Evolutionary conservation across 1,140 invertebrate species (phyloP).

Genomic region (Lordiphosa collinella): DNA sequence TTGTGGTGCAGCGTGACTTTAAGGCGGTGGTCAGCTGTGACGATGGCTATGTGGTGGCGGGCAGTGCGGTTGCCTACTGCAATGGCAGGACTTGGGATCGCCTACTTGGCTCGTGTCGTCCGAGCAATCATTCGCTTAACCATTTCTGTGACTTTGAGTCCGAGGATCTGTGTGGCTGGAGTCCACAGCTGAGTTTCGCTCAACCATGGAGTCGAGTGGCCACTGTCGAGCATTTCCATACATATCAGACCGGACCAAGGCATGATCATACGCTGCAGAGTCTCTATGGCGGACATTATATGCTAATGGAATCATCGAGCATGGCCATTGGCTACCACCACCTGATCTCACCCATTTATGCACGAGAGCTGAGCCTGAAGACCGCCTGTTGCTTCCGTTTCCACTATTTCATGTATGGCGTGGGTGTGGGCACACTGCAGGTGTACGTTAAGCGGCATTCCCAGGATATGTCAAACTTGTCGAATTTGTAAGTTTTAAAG

Average conservation of each 20-base stretch:
- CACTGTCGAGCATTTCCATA: constrained; percentile 28
- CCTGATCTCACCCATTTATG: constrained; percentile 62
- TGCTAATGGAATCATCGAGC: constrained; percentile 56
- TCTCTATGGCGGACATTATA: constrained; percentile 59
- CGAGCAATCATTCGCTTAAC: constrained; percentile 30
- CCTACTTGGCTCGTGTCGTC: constrained; percentile 48
- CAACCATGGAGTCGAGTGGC: constrained; percentile 51
- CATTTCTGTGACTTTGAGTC: constrained; percentile 70
- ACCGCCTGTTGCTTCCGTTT: constrained; percentile 71
- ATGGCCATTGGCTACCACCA: constrained; percentile 14
- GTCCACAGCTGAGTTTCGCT: neutral
- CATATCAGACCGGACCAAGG: constrained; percentile 55
- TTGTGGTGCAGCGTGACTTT: constrained; percentile 1
- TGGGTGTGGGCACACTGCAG: constrained; percentile 52
- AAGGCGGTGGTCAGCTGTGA: constrained; percentile 33
- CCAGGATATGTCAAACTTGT: too few species aligned
- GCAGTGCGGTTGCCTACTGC: constrained; percentile 46
- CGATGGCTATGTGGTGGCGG: constrained; percentile 52
- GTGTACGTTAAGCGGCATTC: constrained; percentile 58
- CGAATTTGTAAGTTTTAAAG: constrained; percentile 13
- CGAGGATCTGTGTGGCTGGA: constrained; percentile 67
- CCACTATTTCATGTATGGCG: constrained; percentile 72
- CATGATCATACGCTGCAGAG: constrained; percentile 65
- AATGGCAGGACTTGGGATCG: constrained; percentile 65
- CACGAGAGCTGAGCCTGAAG: constrained; percentile 42